phyloP scores from a whole-genome alignment of 2,113 vertebrate genomes.

The Peromyscus polionotus region DNA sequence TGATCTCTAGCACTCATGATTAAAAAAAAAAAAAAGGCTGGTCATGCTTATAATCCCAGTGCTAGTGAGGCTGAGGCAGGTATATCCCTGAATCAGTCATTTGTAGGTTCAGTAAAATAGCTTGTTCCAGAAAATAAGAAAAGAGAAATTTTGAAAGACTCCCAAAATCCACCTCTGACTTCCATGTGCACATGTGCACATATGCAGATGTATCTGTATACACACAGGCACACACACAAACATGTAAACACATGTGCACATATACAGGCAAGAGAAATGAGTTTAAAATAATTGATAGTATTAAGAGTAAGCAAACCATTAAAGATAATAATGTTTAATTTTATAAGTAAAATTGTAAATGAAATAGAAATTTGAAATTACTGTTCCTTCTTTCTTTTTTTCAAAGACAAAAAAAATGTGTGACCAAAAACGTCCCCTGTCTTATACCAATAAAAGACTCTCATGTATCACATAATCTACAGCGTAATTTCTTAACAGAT shows the following conservation, averaged over 20 bases:
- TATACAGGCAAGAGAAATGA: not conserved
- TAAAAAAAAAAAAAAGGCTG: not conserved
- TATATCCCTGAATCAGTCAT: not conserved
- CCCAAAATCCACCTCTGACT: not conserved
- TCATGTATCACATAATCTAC: not conserved
- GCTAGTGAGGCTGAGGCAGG: no score
- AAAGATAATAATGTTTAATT: not conserved
- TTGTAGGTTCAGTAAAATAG: no score
- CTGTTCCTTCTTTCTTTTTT: not conserved
- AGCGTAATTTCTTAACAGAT: not conserved
- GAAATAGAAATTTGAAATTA: constrained; percentile 22
- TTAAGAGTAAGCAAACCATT: not conserved
- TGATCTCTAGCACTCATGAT: not conserved
- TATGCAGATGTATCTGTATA: no score
- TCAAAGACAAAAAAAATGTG: not conserved
- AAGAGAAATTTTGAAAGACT: not conserved
- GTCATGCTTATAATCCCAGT: not conserved
- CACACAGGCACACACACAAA: not conserved
- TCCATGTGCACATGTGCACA: not conserved
- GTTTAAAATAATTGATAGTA: not conserved
- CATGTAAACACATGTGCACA: not conserved
- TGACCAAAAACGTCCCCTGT: not conserved
- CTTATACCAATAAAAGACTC: not conserved
- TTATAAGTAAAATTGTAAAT: not conserved
- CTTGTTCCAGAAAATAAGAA: not conserved